phyloP scores from a whole-genome alignment of 2,113 vertebrate species.

The Phyllopteryx taeniolatus region DNA sequence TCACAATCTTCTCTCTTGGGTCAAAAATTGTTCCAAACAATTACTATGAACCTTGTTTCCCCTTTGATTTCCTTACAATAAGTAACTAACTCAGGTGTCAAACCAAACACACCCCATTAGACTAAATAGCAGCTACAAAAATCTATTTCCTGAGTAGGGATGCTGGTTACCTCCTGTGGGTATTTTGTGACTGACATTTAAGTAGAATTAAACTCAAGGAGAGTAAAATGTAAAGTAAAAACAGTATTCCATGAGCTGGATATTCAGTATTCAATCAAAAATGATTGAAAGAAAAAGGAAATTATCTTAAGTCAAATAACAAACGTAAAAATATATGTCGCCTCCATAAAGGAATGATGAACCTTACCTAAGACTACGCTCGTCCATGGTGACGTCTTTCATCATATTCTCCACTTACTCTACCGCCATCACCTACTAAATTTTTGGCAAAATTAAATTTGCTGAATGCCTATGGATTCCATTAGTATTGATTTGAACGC shows the following conservation, averaged over 20 bases:
- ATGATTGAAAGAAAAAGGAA: background rate
- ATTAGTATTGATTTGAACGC: background rate
- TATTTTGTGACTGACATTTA: slow-evolving; percentile 9
- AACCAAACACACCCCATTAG: background rate
- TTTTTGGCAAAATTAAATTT: slow-evolving; percentile 7
- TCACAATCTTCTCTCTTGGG: background rate
- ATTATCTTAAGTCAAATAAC: background rate
- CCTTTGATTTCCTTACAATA: background rate
- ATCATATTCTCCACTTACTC: background rate
- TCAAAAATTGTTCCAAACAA: background rate
- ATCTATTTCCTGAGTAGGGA: background rate
- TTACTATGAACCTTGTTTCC: background rate
- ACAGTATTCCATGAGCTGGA: background rate
- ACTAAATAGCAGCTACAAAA: background rate
- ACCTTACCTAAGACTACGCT: slow-evolving; percentile 18
- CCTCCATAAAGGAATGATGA: slow-evolving; percentile 30
- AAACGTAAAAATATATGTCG: background rate
- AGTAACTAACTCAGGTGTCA: background rate
- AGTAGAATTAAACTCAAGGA: background rate
- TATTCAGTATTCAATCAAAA: background rate
- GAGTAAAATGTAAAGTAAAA: background rate
- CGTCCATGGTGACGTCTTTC: slow-evolving; percentile 2
- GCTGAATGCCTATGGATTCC: background rate
- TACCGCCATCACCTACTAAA: background rate
- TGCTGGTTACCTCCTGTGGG: background rate